Evolutionary conservation across 2,888 invertebrate genomes (phyloP).

Genomic region (Philereme transversata): DNA sequence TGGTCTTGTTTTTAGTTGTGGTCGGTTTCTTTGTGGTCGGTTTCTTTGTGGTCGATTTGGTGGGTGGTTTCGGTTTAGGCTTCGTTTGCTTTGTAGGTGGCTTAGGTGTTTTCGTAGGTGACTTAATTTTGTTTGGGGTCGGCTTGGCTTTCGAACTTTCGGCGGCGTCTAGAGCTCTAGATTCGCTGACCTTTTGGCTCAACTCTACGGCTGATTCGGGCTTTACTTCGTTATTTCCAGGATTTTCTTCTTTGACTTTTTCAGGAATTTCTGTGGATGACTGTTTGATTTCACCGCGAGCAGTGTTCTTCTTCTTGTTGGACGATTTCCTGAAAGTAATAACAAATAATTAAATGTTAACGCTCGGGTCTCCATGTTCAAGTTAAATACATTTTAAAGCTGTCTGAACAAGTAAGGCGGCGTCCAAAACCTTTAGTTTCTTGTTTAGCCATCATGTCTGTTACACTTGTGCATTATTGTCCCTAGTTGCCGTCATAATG

Average conservation of each 20-base stretch:
- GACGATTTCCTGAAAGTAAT: conserved; percentile 62
- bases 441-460: too few species aligned
- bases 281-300: conserved; percentile 59
- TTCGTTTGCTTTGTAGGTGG: conserved; percentile 56
- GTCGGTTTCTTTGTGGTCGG: conserved; percentile 65
- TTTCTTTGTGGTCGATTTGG: conserved; percentile 67
- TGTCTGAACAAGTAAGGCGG: too few species aligned
- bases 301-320: conserved; percentile 70
- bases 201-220: conserved; percentile 42
- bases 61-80: conserved; percentile 41
- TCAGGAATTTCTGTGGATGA: conserved; percentile 52
- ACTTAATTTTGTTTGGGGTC: conserved; percentile 53
- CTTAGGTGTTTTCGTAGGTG: conserved; percentile 53
- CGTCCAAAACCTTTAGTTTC: too few species aligned
- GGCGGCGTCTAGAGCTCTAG: conserved; percentile 67
- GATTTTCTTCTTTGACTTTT: conserved; percentile 52
- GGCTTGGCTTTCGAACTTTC: conserved; percentile 69
- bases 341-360: too few species aligned
- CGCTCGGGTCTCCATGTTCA: too few species aligned
- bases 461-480: too few species aligned
- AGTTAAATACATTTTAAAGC: too few species aligned
- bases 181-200: conserved; percentile 44
- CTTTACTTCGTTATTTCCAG: conserved; percentile 48
- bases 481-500: too few species aligned
- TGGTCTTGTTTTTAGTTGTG: conserved; percentile 65